These are phyloP conservation scores for Apeltes quadracus DNA, from an alignment of 2,113 vertebrate species.

Conservation along the genomic window DNA sequence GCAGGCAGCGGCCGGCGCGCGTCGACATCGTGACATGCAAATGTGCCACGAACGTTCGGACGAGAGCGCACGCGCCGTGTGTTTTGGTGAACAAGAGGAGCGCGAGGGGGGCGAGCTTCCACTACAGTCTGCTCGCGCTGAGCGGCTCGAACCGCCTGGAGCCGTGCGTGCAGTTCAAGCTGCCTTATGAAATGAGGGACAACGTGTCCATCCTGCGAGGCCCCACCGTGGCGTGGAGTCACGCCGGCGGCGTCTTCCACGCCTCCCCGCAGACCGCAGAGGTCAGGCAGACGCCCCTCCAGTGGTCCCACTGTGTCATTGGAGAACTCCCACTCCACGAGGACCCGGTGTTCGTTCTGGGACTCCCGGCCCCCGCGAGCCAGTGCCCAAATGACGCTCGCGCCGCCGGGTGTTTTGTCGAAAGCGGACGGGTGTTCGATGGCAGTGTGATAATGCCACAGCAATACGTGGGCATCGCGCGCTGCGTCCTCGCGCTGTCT, in stretches of 20 bases:
- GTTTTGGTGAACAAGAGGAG: constrained; percentile 79
- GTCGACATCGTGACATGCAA: constrained; percentile 80
- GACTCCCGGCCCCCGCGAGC: constrained; percentile 57
- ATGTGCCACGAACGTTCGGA: constrained; percentile 77
- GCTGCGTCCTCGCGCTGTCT: constrained; percentile 76
- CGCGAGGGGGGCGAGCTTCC: constrained; percentile 60
- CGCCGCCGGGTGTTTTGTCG: constrained; percentile 75
- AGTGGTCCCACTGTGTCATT: constrained; percentile 79
- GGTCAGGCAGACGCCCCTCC: constrained; percentile 78
- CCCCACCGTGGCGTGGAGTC: constrained; percentile 87
- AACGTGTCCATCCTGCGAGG: constrained; percentile 82
- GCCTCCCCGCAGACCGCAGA: constrained; percentile 70
- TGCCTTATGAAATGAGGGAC: constrained; percentile 81
- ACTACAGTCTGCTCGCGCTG: constrained; percentile 83
- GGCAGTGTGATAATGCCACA: constrained; percentile 82
- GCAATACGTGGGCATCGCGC: constrained; percentile 83
- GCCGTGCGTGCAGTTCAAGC: constrained; percentile 78
- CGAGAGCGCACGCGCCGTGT: constrained; percentile 80
- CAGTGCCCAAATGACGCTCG: constrained; percentile 12
- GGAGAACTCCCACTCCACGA: constrained; percentile 79
- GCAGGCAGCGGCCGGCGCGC: constrained; percentile 48
- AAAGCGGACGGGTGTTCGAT: constrained; percentile 74
- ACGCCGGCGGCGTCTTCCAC: constrained; percentile 76
- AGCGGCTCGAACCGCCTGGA: constrained; percentile 78
- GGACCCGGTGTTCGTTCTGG: constrained; percentile 81